These are phyloP conservation scores for Drosophila chauvacae DNA, from an alignment of 1,140 invertebrate species.

Conservation along the genomic window DNA sequence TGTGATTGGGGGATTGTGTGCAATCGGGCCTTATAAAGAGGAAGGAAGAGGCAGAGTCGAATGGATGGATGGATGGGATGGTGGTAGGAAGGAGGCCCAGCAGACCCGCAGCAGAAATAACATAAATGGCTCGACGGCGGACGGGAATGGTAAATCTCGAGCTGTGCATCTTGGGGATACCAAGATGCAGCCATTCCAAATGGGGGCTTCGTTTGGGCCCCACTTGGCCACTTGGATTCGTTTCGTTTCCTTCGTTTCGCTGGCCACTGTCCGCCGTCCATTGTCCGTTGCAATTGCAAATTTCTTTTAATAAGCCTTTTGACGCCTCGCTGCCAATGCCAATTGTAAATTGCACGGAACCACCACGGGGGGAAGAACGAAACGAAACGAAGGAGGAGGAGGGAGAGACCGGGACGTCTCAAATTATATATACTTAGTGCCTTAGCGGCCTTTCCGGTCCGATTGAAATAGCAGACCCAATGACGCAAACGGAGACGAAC, in stretches of 20 bases:
- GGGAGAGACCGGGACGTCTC: slow-evolving; percentile 9
- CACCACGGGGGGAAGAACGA: slow-evolving; percentile 5
- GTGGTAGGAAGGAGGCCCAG: slow-evolving; percentile 16
- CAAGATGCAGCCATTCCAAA: slow-evolving; percentile 40
- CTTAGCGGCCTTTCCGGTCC: slow-evolving; percentile 41
- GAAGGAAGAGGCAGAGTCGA: slow-evolving; percentile 14
- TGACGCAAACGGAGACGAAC: slow-evolving; percentile 61
- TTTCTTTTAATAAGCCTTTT: slow-evolving; percentile 84
- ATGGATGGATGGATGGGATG: not conserved
- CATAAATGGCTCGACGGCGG: slow-evolving; percentile 56
- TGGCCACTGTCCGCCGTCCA: slow-evolving; percentile 26
- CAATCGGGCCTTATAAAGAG: slow-evolving; percentile 57
- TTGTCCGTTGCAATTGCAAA: slow-evolving; percentile 75
- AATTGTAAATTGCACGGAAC: slow-evolving; percentile 70
- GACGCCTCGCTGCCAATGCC: slow-evolving; percentile 78
- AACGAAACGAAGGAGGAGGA: slow-evolving; percentile 2
- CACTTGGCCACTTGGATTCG: slow-evolving; percentile 18
- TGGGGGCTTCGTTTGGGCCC: slow-evolving; percentile 36
- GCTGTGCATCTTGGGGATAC: slow-evolving; percentile 52
- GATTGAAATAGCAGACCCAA: slow-evolving; percentile 73
- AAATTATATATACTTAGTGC: slow-evolving; percentile 76
- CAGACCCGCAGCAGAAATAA: slow-evolving; percentile 25
- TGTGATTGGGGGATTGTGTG: slow-evolving; percentile 60
- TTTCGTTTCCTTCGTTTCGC: slow-evolving; percentile 29
- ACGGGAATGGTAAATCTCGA: slow-evolving; percentile 57